Evolutionary conservation across 2,888 invertebrate species (phyloP).

Genomic region (Cheilosia variabilis): DNA sequence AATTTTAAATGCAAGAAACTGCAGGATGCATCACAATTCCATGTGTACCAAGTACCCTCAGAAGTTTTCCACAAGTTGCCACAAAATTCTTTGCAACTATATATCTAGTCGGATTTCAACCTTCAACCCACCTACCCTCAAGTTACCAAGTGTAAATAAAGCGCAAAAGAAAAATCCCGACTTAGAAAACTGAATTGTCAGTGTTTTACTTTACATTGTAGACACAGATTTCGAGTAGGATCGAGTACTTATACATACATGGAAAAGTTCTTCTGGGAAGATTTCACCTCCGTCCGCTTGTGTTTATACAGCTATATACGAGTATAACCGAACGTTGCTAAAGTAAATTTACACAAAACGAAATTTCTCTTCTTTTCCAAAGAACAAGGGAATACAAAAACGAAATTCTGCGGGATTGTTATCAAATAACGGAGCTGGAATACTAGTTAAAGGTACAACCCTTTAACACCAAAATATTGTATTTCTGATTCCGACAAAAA

Average conservation of each 20-base stretch:
- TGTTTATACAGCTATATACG: constrained; percentile 11
- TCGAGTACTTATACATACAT: constrained; percentile 9
- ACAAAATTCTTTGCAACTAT: constrained; percentile 34
- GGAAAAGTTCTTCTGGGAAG: constrained; percentile 27
- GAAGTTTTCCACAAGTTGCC: constrained; percentile 43
- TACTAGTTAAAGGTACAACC: constrained; percentile 1
- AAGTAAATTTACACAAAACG: constrained; percentile 48
- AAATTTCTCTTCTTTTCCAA: constrained; percentile 12
- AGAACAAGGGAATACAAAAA: constrained; percentile 4
- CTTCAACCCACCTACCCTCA: background rate
- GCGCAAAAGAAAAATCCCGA: constrained; percentile 44
- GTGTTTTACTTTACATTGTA: constrained; percentile 54
- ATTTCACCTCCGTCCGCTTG: constrained; percentile 2
- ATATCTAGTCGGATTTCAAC: constrained; percentile 1
- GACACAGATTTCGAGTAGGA: constrained; percentile 12
- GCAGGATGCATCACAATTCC: constrained; percentile 19
- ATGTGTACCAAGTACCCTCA: constrained; percentile 30
- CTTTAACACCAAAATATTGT: constrained; percentile 35
- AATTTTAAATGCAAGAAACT: constrained; percentile 2
- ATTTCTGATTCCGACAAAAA: constrained; percentile 15
- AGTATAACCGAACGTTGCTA: constrained; percentile 10
- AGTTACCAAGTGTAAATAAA: constrained; percentile 50
- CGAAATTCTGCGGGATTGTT: constrained; percentile 41
- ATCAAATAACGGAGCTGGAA: constrained; percentile 31
- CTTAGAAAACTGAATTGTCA: constrained; percentile 43